Evolutionary conservation across 2,797 vertebrate species (phyloP), one percentile per base, ranked within the genome.

Genomic region (Eulemur coronatus): DNA sequence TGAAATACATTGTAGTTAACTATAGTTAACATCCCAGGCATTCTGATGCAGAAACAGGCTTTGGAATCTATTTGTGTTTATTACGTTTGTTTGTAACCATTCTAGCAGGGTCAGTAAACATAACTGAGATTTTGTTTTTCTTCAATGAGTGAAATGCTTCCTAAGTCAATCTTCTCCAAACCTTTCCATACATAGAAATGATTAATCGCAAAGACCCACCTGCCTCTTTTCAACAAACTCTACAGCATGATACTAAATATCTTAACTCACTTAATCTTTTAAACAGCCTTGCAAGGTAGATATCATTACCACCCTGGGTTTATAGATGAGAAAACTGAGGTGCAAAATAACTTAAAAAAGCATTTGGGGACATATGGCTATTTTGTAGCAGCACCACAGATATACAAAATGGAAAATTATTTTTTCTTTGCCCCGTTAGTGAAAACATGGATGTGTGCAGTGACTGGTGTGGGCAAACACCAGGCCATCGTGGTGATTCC

Each of bases 91-190:
- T 81, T 59, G 9, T 59, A 28, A 59, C 57, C 24, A 57, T 59
- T 76, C 72, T 69, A 43, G 50, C 15, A 70, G 61, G 43, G 12
- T 28, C 69, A 22, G 22, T n/a, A n/a, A 50, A 7, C n/a, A 20
- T 9, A 73, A 88, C 2, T 30, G 4, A 80, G 35, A 7, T 24
- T 20, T 52, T 55, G 14, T 26, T 4, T 48, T 73, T n/a, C 50
- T 35, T 67, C 43, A 52, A 4, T 78, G 52, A 72, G 14, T 46
- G 70, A 65, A 70, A 30, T 12, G 17, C 43, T 93, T 82, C 73
- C 30, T 99, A 91, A 99, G 61, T 99, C 78, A 94, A 99, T 99
- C 98, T 99, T 99, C 97, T 99, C 99, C 81, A 99, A 98, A 52
- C 99, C 99, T 99, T 99, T 99, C 86, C 99, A 92, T 0, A 98